Evolutionary conservation across 2,797 vertebrate species (phyloP).

Genomic region (Pantherophis alleghaniensis): DNA sequence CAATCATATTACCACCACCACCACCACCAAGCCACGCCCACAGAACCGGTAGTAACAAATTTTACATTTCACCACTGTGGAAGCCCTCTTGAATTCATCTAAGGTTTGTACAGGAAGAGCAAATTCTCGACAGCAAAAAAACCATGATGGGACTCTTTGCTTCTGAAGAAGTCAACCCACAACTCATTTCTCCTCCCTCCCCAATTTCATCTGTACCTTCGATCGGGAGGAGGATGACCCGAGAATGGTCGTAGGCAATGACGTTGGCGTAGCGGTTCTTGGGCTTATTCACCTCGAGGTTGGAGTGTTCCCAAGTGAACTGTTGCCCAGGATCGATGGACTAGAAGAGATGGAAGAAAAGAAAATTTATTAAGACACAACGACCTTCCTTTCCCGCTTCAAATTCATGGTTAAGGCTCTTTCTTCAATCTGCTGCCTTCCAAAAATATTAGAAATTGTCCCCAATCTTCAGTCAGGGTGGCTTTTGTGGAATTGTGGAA

Average conservation of each 20-base stretch:
- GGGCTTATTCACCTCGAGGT: slow-evolving; percentile 97
- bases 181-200: background rate
- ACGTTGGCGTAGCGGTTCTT: slow-evolving; percentile 98
- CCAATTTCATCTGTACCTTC: slow-evolving; percentile 76
- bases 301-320: slow-evolving; percentile 99
- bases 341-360: slow-evolving; percentile 63
- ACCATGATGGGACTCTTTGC: too few species aligned
- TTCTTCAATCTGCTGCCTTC: background rate
- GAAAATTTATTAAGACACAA: background rate
- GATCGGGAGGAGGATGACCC: slow-evolving; percentile 91
- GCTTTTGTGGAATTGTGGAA: background rate
- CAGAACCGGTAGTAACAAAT: too few species aligned
- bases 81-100: background rate
- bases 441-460: background rate
- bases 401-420: background rate
- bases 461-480: background rate
- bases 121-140: background rate
- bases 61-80: too few species aligned
- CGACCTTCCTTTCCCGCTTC: too few species aligned
- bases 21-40: too few species aligned
- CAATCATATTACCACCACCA: too few species aligned
- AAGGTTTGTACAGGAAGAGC: background rate
- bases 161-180: background rate
- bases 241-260: slow-evolving; percentile 96
- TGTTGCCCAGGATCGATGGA: slow-evolving; percentile 98